Base-by-base conservation (phyloP, 2,888 invertebrate genomes). In the Lithophane socia region DNA sequence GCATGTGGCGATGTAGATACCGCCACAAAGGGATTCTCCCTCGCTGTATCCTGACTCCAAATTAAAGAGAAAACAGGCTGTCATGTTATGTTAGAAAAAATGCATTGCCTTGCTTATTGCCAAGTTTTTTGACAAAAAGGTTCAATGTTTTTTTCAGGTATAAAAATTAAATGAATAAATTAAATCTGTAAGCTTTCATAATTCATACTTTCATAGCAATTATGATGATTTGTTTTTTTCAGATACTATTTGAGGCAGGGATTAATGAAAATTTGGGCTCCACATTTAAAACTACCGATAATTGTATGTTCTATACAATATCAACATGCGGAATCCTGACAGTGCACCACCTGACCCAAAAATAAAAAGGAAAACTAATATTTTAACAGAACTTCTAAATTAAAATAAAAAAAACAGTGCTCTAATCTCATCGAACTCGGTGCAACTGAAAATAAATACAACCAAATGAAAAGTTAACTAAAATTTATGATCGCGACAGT, bases 401-500 rank as follows among this genome's bases (percentile, higher is more conserved):
- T 3, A 44, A 61, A 44, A 8, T 21, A 67, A 16, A 7, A 7
- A 10, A 10, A 18, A 12, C 5, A 16, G 42, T n/a, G 9, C 16
- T 42, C 1, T 44, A 9, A n/a, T 5, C 16, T n/a, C n/a, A 13
- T 52, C 42, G 1, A 76, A 58, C 12, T 16, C 13, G 5, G 4
- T 9, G 2, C 9, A 9, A n/a, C 4, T n/a, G 18, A 54, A 37
- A n/a, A 44, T 29, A 3, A 21, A 24, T 2, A 12, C 1, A 0
- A 1, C 12, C 42, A n/a, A 67, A 42, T 16, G 29, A 49, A 16
- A n/a, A 52, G 12, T 44, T 29, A 52, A 29, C 2, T 44, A 29
- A 71, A 10, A 64, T 58, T 52, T 72, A 21, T 65, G 64, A 10
- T 37, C 13, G 29, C 37, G 73, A 52, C 58, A 29, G 78, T 78